Evolutionary conservation across 2,113 vertebrate species (phyloP), one percentile per base, ranked within the genome.

Genomic region (Atherinomorus stipes): DNA sequence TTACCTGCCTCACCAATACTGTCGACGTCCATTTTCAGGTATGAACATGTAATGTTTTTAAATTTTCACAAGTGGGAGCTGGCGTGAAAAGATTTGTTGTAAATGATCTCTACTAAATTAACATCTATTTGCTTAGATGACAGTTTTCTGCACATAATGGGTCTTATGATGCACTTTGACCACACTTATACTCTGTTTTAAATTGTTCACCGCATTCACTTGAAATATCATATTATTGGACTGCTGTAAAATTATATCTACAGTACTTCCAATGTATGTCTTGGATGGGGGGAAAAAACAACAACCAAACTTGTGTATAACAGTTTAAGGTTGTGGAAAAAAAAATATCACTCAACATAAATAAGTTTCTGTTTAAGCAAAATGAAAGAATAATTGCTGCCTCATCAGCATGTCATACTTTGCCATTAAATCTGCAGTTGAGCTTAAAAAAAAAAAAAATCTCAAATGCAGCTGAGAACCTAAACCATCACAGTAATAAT

Each of bases 401-500:
- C 18, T 23, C 21, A 11, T 71, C 28, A 1, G 16, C 51, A 57
- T 37, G 58, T 66, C 51, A 63, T 60, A 62, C 42, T 44, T 70
- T 25, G 34, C 40, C 60, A 70, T 71, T 25, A 73, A 34, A 73
- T 57, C 19, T 38, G 23, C 7, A 12, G 76, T 54, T 44, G 52
- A 76, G 15, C 54, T 62, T 26, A 73, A 79, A 77, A 8, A 34
- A 78, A 80, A 75, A 10, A 37, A 77, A 74, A 18, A 38, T 50
- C n/a, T 68, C 57, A 64, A 57, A 76, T 45, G 15, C 54, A 69
- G 53, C 59, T 34, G 64, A 83, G 74, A 83, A 84, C 85, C 52
- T 69, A 34, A 85, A 75, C 74, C 60, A 22, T 72, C 45, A 64
- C 25, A 25, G 92, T 74, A 89, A 91, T 77, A 68, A 78, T 9